Conservation (phyloP, 2,113 vertebrate species). For the Hystrix brachyura region DNA sequence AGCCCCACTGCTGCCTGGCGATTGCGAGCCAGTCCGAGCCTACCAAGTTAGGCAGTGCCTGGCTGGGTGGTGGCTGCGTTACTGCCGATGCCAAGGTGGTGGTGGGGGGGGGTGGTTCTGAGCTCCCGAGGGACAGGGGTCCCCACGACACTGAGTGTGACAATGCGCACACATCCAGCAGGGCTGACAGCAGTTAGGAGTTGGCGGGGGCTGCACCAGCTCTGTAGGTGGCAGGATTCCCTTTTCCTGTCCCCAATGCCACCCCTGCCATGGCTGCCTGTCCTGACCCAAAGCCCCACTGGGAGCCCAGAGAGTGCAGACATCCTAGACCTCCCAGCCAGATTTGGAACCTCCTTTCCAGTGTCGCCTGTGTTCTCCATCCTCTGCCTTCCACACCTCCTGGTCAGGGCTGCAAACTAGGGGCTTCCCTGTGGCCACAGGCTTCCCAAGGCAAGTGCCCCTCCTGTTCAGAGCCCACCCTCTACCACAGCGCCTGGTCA, state of each 20-base stretch:
- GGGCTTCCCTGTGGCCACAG: not conserved
- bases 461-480: not conserved
- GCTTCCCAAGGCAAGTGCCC: not conserved
- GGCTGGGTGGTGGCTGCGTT: not conserved
- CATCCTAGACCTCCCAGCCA: too few relatives aligned
- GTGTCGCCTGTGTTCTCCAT: not conserved
- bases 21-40: not conserved
- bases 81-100: not conserved
- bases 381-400: not conserved
- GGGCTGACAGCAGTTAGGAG: not conserved
- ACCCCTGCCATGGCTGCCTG: too few relatives aligned
- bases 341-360: not conserved
- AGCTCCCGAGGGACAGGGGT: not conserved
- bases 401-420: not conserved
- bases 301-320: not conserved
- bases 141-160: not conserved
- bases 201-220: not conserved
- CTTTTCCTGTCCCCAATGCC: not conserved
- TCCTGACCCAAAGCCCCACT: not conserved
- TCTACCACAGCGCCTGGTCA: not conserved
- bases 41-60: not conserved
- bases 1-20: not conserved
- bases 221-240: not conserved
- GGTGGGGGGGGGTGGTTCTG: not conserved
- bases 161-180: not conserved